Evolutionary conservation across 2,888 invertebrate genomes (phyloP).

Genomic region (Blera fallax): DNA sequence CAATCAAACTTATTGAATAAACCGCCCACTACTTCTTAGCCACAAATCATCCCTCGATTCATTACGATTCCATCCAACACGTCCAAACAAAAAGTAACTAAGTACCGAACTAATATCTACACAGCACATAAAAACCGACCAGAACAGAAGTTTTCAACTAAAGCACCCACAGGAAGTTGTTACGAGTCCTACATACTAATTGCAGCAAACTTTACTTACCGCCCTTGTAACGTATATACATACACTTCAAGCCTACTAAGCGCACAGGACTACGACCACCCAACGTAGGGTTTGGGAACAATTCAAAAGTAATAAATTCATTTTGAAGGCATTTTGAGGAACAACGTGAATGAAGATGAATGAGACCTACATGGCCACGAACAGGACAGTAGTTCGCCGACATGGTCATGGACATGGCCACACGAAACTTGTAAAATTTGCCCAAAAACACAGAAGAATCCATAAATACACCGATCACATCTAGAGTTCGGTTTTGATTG

Average conservation of each 20-base stretch:
- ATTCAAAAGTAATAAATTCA: constrained; percentile 49
- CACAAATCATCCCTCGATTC: constrained; percentile 9
- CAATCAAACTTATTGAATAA: constrained; percentile 33
- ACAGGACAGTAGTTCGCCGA: constrained; percentile 1
- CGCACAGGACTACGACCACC: too few species aligned
- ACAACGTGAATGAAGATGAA: constrained; percentile 16
- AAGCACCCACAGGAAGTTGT: constrained; percentile 21
- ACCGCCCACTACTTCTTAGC: background rate
- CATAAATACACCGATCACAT: constrained; percentile 13
- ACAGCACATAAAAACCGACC: constrained; percentile 21
- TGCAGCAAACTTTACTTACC: constrained; percentile 20
- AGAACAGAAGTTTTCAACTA: constrained; percentile 35
- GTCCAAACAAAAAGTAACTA: constrained; percentile 47
- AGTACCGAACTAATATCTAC: constrained; percentile 41
- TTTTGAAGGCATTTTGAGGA: constrained; percentile 17
- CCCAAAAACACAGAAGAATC: background rate
- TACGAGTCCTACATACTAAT: constrained; percentile 34
- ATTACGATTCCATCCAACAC: constrained; percentile 38
- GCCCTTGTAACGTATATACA: background rate
- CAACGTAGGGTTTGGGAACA: background rate
- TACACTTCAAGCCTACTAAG: background rate
- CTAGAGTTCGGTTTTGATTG: constrained; percentile 15
- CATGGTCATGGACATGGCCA: constrained; percentile 7
- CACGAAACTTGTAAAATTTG: constrained; percentile 14
- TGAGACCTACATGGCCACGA: background rate